Evolutionary conservation across 2,113 vertebrate species (phyloP).

Genomic region (Ictalurus punctatus): DNA sequence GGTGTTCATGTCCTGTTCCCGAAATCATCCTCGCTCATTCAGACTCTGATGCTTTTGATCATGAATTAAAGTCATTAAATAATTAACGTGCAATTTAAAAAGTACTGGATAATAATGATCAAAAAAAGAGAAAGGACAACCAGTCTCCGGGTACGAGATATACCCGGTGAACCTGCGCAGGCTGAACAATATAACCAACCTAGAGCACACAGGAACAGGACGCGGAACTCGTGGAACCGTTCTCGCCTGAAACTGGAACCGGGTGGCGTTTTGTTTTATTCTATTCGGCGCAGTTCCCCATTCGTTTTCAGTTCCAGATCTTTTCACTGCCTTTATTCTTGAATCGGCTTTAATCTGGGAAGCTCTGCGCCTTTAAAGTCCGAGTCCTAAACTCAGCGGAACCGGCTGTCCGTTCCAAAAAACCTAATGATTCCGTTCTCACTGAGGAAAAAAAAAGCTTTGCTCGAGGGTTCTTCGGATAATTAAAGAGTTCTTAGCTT

Average conservation of each 20-base stretch:
- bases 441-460: background rate
- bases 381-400: background rate
- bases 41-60: background rate
- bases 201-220: background rate
- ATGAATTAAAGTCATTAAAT: background rate
- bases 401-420: background rate
- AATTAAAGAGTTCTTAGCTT: background rate
- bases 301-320: background rate
- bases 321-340: background rate
- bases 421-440: no score
- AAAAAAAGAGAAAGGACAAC: background rate
- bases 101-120: background rate
- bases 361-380: background rate
- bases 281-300: background rate
- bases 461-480: background rate
- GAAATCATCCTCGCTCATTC: background rate
- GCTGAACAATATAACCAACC: no score
- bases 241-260: background rate
- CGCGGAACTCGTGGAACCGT: background rate
- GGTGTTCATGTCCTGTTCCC: background rate
- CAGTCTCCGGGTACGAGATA: background rate
- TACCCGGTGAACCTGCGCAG: no score
- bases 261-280: background rate
- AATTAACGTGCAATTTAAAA: background rate
- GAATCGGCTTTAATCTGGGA: background rate